Conservation (phyloP, 2,113 vertebrate species). For the Campylomormyrus tamandua region DNA sequence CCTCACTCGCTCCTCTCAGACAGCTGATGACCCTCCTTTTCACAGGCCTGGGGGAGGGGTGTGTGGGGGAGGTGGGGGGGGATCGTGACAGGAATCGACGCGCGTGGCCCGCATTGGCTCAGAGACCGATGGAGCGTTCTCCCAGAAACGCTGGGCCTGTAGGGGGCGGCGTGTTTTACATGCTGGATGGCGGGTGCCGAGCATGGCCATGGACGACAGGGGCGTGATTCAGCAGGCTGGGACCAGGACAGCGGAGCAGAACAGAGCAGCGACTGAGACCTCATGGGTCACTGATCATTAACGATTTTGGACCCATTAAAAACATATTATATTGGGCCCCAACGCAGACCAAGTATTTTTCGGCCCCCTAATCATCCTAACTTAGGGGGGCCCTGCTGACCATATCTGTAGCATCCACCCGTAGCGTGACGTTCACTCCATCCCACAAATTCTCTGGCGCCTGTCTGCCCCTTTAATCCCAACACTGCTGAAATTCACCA, state of each 20-base stretch:
- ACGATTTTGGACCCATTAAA: not conserved
- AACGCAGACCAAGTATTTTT: not conserved
- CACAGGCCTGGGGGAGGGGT: slow-evolving; percentile 29
- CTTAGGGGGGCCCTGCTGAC: not conserved
- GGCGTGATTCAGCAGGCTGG: slow-evolving; percentile 38
- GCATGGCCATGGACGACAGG: not conserved
- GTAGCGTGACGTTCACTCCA: not conserved
- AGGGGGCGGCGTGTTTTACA: slow-evolving; percentile 36
- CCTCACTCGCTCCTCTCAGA: slow-evolving; percentile 23
- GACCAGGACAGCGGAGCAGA: slow-evolving; percentile 28
- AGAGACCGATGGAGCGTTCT: slow-evolving; percentile 62
- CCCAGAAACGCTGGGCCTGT: slow-evolving; percentile 53
- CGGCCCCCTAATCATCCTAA: not conserved
- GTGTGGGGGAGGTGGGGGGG: not conserved
- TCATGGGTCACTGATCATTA: not conserved
- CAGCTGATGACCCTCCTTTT: slow-evolving; percentile 62
- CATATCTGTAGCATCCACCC: not conserved
- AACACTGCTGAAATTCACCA: not conserved
- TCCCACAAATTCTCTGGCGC: not conserved
- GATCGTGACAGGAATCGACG: slow-evolving; percentile 42
- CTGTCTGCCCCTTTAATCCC: not conserved
- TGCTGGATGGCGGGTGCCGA: not conserved
- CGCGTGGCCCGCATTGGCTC: slow-evolving; percentile 54
- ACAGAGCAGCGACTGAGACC: not conserved
- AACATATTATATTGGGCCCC: not conserved